Percentiles rank a stretch among this genome's conserved stretches.
Conservation (phyloP, 2,888 invertebrate genomes). For the Hydriomena furcata region DNA sequence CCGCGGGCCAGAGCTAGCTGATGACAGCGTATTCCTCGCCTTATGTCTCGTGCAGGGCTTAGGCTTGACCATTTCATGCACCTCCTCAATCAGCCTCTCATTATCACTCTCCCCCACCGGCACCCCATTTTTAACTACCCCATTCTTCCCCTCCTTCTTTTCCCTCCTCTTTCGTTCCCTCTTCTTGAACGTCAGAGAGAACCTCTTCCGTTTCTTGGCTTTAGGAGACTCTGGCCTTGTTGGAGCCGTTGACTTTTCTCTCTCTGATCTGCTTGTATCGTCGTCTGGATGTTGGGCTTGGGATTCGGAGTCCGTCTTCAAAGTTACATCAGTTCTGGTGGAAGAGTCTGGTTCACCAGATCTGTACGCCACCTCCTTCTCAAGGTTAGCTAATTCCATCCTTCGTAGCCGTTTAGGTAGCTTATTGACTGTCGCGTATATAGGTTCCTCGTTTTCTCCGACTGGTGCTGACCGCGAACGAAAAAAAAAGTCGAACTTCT, state of each 20-base stretch:
- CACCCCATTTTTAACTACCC: constrained; percentile 61
- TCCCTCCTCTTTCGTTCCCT: constrained; percentile 74
- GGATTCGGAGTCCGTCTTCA: constrained; percentile 74
- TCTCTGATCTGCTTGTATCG: constrained; percentile 75
- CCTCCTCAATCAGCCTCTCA: constrained; percentile 73
- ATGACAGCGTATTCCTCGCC: constrained; percentile 70
- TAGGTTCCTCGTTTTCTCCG: constrained; percentile 76
- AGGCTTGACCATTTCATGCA: constrained; percentile 56
- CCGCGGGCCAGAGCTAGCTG: constrained; percentile 76
- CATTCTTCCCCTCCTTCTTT: constrained; percentile 68
- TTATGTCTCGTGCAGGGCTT: constrained; percentile 67
- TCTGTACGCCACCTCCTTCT: constrained; percentile 77
- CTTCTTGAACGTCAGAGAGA: constrained; percentile 76
- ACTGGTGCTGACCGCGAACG: constrained; percentile 80
- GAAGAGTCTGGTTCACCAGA: constrained; percentile 71
- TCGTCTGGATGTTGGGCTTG: constrained; percentile 70
- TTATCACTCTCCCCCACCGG: constrained; percentile 69
- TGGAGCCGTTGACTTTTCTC: constrained; percentile 68
- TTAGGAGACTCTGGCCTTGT: constrained; percentile 74
- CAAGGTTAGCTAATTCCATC: constrained; percentile 75
- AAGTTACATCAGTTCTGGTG: constrained; percentile 66
- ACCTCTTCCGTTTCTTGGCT: constrained; percentile 75
- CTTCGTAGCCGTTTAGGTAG: constrained; percentile 75
- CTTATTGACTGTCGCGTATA: constrained; percentile 80
- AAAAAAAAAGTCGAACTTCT: constrained; percentile 77